A percentile compares a stretch with the other conserved stretches of the same genome.
Evolutionary conservation across 2,113 vertebrate genomes (phyloP).

Genomic region (Bubo blakistoni): DNA sequence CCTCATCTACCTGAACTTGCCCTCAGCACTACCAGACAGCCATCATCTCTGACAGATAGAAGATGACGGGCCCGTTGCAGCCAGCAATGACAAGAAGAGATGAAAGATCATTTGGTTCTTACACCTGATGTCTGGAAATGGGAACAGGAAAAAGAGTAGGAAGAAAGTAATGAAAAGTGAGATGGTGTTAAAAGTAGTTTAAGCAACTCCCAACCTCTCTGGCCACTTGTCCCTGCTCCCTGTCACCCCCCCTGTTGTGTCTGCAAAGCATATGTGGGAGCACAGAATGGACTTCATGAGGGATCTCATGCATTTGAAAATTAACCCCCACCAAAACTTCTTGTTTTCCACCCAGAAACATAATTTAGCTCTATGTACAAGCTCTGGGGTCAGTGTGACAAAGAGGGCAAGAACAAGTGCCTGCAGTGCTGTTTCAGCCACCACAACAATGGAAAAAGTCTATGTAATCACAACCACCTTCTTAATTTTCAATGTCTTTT

Average conservation of each 20-base stretch:
- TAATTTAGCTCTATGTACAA: not conserved
- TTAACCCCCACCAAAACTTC: not conserved
- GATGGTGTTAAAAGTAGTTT: not conserved
- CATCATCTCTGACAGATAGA: not conserved
- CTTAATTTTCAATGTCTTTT: conserved; percentile 38
- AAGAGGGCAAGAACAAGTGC: not conserved
- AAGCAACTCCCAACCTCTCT: not conserved
- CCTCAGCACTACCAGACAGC: not conserved
- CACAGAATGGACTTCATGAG: not conserved
- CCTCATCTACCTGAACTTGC: not conserved
- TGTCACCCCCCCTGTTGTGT: not conserved
- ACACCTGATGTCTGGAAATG: not conserved
- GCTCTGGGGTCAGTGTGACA: not conserved
- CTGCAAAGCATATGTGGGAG: not conserved
- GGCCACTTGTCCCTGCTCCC: not conserved
- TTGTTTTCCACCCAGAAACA: not conserved
- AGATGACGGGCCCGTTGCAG: accelerated
- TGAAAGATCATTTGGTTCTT: not conserved
- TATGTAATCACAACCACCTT: not conserved
- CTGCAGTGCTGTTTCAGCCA: not conserved
- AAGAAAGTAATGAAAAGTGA: not conserved
- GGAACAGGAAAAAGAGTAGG: not conserved
- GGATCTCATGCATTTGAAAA: not conserved
- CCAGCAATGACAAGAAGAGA: not conserved
- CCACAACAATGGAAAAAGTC: not conserved